These are phyloP conservation scores for Rhysida immarginata DNA, from an alignment of 1,140 invertebrate genomes.

Conservation along the genomic window DNA sequence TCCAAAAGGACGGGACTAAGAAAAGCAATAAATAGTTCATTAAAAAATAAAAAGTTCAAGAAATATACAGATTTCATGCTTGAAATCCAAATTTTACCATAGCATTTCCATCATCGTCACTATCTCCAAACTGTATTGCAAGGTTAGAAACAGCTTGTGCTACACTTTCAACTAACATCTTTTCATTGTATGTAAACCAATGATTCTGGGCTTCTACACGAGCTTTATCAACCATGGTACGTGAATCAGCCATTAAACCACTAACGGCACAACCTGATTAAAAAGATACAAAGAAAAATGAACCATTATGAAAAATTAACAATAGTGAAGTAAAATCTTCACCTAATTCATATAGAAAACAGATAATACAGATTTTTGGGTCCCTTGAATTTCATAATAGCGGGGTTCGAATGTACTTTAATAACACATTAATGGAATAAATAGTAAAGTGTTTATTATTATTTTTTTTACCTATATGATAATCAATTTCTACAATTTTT, in stretches of 20 bases:
- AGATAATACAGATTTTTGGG: no score
- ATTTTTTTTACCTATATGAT: constrained; percentile 61
- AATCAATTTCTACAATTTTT: constrained; percentile 91
- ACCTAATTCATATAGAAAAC: constrained; percentile 6
- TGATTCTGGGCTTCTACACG: constrained; percentile 92
- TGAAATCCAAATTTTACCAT: constrained; percentile 42
- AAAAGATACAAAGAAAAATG: constrained; percentile 16
- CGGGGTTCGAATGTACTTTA: not conserved
- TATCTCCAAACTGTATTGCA: constrained; percentile 96
- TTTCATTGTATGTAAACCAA: constrained; percentile 95
- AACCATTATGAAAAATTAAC: not conserved
- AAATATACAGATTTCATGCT: not conserved
- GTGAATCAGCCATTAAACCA: constrained; percentile 94
- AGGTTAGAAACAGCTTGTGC: constrained; percentile 96
- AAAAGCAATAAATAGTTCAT: not conserved
- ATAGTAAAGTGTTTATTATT: not conserved
- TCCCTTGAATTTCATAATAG: no score
- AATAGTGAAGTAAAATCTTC: constrained; percentile 7
- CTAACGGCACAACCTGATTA: constrained; percentile 76
- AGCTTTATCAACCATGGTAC: constrained; percentile 85
- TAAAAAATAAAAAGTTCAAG: not conserved
- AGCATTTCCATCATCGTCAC: constrained; percentile 81
- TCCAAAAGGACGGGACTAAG: constrained; percentile 87
- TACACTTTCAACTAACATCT: constrained; percentile 91
- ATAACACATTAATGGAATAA: not conserved